Conservation (phyloP, 2,888 invertebrate genomes). For the Hirtodrosophila trivittata region DNA sequence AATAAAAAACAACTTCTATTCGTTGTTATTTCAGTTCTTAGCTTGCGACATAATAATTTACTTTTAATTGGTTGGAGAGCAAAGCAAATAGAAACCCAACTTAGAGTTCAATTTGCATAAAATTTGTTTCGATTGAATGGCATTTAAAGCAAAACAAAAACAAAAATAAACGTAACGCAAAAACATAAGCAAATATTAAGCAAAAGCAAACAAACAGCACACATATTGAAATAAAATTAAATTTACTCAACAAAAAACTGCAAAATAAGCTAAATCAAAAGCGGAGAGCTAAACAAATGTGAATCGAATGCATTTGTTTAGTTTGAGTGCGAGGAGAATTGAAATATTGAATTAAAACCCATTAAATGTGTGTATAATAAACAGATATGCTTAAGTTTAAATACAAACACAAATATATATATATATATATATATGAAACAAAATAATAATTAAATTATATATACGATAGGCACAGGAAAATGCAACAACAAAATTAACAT, state of each 20-base stretch:
- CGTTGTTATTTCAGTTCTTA: slow-evolving; percentile 24
- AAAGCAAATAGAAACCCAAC: slow-evolving; percentile 47
- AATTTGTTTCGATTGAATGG: slow-evolving; percentile 29
- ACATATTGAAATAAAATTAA: slow-evolving; percentile 5
- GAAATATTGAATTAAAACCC: slow-evolving; percentile 20
- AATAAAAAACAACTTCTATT: slow-evolving; percentile 24
- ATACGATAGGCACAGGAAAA: slow-evolving; percentile 38
- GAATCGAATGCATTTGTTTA: slow-evolving; percentile 41
- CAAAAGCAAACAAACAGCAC: slow-evolving; percentile 4
- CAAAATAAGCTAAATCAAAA: slow-evolving; percentile 62
- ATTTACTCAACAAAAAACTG: slow-evolving; percentile 11
- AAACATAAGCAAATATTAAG: slow-evolving; percentile 22
- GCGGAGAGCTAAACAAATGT: slow-evolving; percentile 40
- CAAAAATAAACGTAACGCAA: slow-evolving; percentile 30
- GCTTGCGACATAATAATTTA: slow-evolving; percentile 39
- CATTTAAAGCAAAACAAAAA: slow-evolving; percentile 24
- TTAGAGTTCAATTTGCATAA: slow-evolving; percentile 35
- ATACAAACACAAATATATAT: slow-evolving; percentile 35
- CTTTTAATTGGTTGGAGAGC: slow-evolving; percentile 28
- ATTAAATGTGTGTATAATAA: slow-evolving; percentile 47
- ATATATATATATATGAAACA: slow-evolving; percentile 12
- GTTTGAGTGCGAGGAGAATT: slow-evolving; percentile 30
- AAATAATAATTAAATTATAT: slow-evolving; percentile 53
- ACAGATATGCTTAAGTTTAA: slow-evolving; percentile 41
- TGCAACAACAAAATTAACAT: slow-evolving; percentile 46